These are phyloP conservation scores for Anniella stebbinsi DNA, from an alignment of 2,797 vertebrate genomes.

Conservation along the genomic window DNA sequence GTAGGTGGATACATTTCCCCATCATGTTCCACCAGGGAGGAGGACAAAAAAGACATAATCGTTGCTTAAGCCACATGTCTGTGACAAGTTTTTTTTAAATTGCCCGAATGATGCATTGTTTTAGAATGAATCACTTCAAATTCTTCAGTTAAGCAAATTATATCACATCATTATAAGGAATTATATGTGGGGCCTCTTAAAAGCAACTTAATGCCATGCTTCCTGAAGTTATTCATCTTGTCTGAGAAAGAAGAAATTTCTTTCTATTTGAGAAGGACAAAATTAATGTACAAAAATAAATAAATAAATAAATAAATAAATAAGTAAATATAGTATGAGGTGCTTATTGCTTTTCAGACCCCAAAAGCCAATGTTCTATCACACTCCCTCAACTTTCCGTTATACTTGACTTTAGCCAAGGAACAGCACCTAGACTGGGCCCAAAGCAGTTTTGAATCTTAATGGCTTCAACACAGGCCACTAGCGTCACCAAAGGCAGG, in stretches of 20 bases:
- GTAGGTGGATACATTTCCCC: neutral
- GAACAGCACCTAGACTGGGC: neutral
- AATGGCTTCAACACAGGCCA: neutral
- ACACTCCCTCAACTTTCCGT: neutral
- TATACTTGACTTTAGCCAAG: neutral
- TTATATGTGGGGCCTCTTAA: neutral
- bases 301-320: too few relatives aligned
- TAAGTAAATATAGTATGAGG: neutral
- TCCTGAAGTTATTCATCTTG: neutral
- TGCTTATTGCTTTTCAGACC: neutral
- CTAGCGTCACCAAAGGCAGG: neutral
- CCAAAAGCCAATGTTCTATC: neutral
- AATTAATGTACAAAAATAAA: neutral
- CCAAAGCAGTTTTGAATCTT: neutral
- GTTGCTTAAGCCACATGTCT: neutral
- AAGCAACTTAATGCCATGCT: neutral
- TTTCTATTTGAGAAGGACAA: neutral
- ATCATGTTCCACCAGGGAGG: neutral
- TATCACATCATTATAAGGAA: neutral
- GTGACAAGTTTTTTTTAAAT: neutral
- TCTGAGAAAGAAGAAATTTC: neutral
- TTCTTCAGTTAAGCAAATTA: slow-evolving; percentile 18
- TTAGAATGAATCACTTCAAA: neutral
- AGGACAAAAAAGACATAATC: neutral
- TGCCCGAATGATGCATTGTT: slow-evolving; percentile 12